Conservation (phyloP, 2,888 invertebrate species). For the Thysanoteuthis rhombus region DNA sequence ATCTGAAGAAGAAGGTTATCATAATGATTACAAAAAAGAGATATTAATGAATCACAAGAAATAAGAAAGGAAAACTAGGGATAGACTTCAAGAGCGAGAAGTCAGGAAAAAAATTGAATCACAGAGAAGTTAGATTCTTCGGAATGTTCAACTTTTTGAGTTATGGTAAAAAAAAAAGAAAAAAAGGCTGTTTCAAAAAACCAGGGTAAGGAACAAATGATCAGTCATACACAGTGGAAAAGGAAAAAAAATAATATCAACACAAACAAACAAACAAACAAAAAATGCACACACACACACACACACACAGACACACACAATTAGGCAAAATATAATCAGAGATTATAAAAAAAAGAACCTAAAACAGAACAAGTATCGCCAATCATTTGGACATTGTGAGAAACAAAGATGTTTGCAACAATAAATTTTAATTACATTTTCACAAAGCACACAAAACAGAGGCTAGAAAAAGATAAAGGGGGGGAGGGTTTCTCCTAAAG, state of each 20-base stretch:
- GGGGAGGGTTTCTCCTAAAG: background rate
- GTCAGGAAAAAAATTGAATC: too few species aligned
- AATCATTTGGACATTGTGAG: background rate
- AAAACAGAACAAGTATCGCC: background rate
- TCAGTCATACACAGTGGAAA: background rate
- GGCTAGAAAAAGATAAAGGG: background rate
- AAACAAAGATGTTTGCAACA: constrained; percentile 12
- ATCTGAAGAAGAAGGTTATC: too few species aligned
- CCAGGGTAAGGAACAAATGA: background rate
- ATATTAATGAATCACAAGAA: too few species aligned
- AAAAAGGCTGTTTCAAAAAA: background rate
- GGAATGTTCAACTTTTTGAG: background rate
- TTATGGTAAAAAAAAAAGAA: background rate
- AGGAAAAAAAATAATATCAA: too few species aligned
- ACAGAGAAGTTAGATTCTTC: too few species aligned
- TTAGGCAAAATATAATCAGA: background rate
- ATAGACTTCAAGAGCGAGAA: too few species aligned
- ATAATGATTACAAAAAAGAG: too few species aligned
- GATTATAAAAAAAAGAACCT: background rate
- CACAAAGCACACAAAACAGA: background rate
- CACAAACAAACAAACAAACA: background rate
- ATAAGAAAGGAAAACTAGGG: too few species aligned
- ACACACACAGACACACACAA: background rate
- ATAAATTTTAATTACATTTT: background rate
- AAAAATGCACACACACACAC: background rate